Evolutionary conservation across 2,113 vertebrate genomes (phyloP).

Genomic region (Actenoides hombroni): DNA sequence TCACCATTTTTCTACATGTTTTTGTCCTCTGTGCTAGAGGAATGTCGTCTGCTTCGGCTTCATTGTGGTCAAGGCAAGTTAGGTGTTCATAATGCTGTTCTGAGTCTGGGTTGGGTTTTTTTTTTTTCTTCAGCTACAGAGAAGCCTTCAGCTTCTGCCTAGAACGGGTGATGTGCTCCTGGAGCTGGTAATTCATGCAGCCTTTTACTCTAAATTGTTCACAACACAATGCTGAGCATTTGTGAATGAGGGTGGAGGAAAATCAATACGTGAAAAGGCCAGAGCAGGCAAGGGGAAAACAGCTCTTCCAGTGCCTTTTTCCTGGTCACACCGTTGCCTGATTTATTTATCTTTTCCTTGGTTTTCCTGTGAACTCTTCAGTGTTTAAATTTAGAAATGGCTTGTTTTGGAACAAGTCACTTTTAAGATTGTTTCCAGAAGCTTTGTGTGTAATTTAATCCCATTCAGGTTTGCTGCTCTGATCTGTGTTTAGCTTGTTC

Average conservation of each 20-base stretch:
- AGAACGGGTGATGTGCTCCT: background rate
- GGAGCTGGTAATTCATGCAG: slow-evolving; percentile 18
- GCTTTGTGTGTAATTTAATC: slow-evolving; percentile 27
- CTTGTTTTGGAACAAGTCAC: slow-evolving; percentile 29
- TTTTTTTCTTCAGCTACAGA: background rate
- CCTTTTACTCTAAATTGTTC: slow-evolving; percentile 27
- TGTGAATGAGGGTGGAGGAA: slow-evolving; percentile 12
- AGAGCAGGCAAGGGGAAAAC: background rate
- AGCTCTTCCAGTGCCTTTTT: background rate
- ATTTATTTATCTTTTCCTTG: slow-evolving; percentile 6
- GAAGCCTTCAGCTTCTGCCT: slow-evolving; percentile 46
- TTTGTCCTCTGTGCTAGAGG: background rate
- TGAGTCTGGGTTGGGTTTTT: background rate
- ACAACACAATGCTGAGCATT: slow-evolving; percentile 24
- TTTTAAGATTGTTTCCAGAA: slow-evolving; percentile 32
- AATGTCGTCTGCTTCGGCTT: slow-evolving; percentile 41
- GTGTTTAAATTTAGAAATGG: slow-evolving; percentile 45
- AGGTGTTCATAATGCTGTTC: background rate
- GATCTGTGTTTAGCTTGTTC: background rate
- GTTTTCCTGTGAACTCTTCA: background rate
- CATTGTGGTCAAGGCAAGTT: slow-evolving; percentile 8
- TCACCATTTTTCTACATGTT: background rate
- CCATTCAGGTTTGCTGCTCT: background rate
- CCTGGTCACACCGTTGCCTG: slow-evolving; percentile 1
- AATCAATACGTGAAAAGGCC: slow-evolving; percentile 43